These are phyloP conservation scores for Leptopterna dolabrata DNA, from an alignment of 2,888 invertebrate genomes.

Conservation along the genomic window DNA sequence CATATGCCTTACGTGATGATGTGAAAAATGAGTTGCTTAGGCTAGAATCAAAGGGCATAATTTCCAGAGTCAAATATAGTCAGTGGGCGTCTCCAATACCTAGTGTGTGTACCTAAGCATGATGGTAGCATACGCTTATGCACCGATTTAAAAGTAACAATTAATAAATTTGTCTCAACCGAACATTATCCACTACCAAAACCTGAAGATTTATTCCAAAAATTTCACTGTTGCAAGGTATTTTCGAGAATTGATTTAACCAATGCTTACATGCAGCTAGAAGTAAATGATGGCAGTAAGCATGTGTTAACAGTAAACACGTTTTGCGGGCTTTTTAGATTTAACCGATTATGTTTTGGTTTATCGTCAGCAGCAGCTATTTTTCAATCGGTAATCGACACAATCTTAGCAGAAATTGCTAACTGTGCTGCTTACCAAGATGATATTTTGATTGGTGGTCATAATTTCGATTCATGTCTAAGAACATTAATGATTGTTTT, in stretches of 20 bases:
- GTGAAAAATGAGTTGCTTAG: no score
- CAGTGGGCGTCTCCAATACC: no score
- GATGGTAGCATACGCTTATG: not conserved
- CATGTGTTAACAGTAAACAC: constrained; percentile 61
- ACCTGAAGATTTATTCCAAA: constrained; percentile 64
- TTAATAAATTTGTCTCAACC: not conserved
- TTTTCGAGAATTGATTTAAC: constrained; percentile 22
- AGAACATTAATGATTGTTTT: not conserved
- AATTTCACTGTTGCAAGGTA: constrained; percentile 60
- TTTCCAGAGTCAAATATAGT: no score
- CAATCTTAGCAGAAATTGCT: not conserved
- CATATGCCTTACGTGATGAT: no score
- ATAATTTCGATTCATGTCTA: constrained; percentile 9
- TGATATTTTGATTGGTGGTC: constrained; percentile 62
- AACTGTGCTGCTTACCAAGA: not conserved
- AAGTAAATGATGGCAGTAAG: not conserved
- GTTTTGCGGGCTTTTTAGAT: constrained; percentile 53
- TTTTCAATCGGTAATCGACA: not conserved
- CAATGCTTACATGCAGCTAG: not conserved
- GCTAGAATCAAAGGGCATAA: no score
- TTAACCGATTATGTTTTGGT: not conserved
- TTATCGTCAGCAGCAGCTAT: not conserved
- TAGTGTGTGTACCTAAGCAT: no score
- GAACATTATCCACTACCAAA: not conserved
- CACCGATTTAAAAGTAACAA: not conserved